Evolutionary conservation across 2,113 vertebrate genomes (phyloP), one percentile per base, ranked within the genome.

Genomic region (Muscicapa adusta): DNA sequence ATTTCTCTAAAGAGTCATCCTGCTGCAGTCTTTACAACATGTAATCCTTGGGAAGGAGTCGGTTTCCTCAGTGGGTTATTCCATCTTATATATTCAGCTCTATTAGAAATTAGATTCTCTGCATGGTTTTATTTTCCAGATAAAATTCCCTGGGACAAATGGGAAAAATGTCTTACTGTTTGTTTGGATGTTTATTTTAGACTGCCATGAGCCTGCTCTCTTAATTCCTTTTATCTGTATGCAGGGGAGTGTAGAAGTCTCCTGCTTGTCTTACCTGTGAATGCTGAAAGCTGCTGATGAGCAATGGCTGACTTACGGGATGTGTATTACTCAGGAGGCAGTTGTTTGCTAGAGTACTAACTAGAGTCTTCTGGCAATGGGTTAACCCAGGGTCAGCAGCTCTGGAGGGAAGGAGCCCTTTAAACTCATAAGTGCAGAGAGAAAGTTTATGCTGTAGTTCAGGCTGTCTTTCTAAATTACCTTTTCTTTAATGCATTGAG

Each of bases 121-220:
- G 80, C 89, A 87, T 87, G 93, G 89, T 91, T 96, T 95, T 96
- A 77, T 88, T 94, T 94, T 96, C 88, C 85, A 92, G 85, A 94
- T 96, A 92, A 92, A 93, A 95, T 90, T 94, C 95, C 94, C 90
- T 84, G 26, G 91, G 89, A 93, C 68, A 89, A 85, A 72, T 76
- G 53, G 33, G 58, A 73, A 93, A 86, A 82, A 89, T 89, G 26
- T 47, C 71, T 85, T 79, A 79, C 17, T 91, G 77, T 96, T 96
- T 94, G 57, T 89, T 89, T 95, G 77, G 43, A 91, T 97, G 81
- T 95, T 95, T 95, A 79, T 79, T 87, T 85, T 93, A 93, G 88
- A 66, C 67, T 83, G 73, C 91, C 71, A 70, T 89, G 87, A 91
- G 87, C 71, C 75, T 56, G 18, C 84, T 94, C 24, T 85, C 50